Evolutionary conservation across 2,797 vertebrate species (phyloP), one percentile per base, ranked within the genome.

Genomic region (Rhinophrynus dorsalis): DNA sequence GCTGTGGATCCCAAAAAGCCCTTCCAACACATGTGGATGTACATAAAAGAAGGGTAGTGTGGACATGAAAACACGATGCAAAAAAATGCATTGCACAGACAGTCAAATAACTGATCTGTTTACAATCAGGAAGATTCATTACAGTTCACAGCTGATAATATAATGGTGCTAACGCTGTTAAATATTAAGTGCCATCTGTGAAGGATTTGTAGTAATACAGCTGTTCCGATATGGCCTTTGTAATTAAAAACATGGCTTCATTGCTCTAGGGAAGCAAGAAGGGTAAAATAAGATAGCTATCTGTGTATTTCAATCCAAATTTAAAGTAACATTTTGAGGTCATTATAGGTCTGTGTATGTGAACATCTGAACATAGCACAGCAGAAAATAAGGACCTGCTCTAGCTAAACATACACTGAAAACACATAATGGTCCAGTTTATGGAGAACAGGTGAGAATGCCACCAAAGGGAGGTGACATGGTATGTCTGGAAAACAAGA

Each of bases 11-110:
- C 32, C 42, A 26, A 21, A 68, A 23, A 50, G 8, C 11, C 17
- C 26, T 10, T 60, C 42, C 56, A 57, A 52, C 10, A 54, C 33
- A 68, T 35, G 13, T 60, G 45, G 54, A 44, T 29, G 20, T 51
- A 47, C n/a, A 13, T 42, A 17, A 45, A n/a, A n/a, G 4, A 9
- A 32, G 24, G n/a, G n/a, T n/a, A n/a, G n/a, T n/a, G n/a, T n/a
- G n/a, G n/a, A 27, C 7, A 40, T 6, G 6, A 40, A 40, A 4
- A 12, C 13, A 45, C 47, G 30, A 52, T 11, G 48, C 1, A 50
- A 45, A 27, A 58, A 3, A 27, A 58, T 58, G 7, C n/a, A 5
- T 47, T 18, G 10, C 23, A 23, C 18, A 15, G 18, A 47, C 2
- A 47, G 5, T 2, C 1, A 42, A 21, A 47, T 9, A 47, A 23